Conservation (phyloP, 2,797 vertebrate species). For the Podarcis lilfordi region DNA sequence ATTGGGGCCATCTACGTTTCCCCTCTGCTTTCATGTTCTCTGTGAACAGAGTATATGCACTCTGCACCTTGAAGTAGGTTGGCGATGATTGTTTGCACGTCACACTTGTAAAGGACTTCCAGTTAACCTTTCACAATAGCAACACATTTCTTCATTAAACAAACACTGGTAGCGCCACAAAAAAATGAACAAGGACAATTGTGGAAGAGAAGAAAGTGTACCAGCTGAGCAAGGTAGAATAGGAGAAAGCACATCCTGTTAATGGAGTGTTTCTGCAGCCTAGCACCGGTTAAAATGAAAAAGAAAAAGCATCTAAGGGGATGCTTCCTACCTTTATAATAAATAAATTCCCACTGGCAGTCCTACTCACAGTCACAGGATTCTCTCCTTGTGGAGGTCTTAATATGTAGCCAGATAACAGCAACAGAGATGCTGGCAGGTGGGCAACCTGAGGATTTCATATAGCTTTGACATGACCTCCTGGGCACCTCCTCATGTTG, state of each 20-base stretch:
- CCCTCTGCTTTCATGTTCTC: background rate
- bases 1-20: background rate
- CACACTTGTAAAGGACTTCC: background rate
- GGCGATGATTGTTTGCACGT: background rate
- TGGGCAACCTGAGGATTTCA: background rate
- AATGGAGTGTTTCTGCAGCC: background rate
- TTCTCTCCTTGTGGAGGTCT: background rate
- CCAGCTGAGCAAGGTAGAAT: background rate
- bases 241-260: background rate
- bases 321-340: background rate
- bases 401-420: background rate
- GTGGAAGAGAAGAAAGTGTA: background rate
- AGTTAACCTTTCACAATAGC: background rate
- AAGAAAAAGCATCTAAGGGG: background rate
- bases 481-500: too few species aligned
- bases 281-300: background rate
- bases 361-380: background rate
- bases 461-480: too few species aligned
- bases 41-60: background rate
- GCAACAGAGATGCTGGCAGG: background rate
- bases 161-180: background rate
- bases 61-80: background rate
- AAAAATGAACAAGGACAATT: background rate
- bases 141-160: background rate
- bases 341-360: background rate